Evolutionary conservation across 1,140 invertebrate species (phyloP).

Genomic region (Phenacoccus solenopsis): DNA sequence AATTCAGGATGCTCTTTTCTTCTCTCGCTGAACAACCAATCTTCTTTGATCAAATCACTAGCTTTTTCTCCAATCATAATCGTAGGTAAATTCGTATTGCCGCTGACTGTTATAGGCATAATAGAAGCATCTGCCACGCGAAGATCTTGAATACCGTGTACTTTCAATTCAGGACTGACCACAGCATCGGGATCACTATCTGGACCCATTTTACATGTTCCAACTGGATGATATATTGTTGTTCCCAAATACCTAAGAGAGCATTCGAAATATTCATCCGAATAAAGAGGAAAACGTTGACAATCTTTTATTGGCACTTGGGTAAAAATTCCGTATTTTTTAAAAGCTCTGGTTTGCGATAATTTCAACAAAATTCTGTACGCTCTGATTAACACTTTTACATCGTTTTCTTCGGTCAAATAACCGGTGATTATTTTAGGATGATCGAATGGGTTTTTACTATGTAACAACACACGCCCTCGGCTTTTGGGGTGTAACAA

Average conservation of each 20-base stretch:
- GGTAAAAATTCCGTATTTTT: constrained; percentile 41
- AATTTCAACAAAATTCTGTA: constrained; percentile 28
- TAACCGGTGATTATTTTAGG: constrained; percentile 53
- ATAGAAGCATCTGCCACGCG: constrained; percentile 78
- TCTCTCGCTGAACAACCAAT: too few species aligned
- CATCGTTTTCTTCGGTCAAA: constrained; percentile 38
- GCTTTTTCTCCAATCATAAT: constrained; percentile 82
- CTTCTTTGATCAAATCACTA: constrained; percentile 63
- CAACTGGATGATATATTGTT: constrained; percentile 73
- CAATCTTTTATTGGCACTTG: constrained; percentile 35
- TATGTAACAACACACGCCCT: constrained; percentile 37
- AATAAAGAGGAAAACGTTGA: constrained; percentile 37
- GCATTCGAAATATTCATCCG: constrained; percentile 61
- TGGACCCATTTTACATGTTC: constrained; percentile 75
- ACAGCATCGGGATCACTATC: constrained; percentile 57
- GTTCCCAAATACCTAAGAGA: constrained; percentile 68
- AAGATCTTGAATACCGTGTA: constrained; percentile 63
- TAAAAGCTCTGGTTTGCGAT: constrained; percentile 30
- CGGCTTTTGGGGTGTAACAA: constrained; percentile 38
- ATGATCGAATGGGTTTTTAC: constrained; percentile 42
- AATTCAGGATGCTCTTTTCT: too few species aligned
- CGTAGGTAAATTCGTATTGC: constrained; percentile 71
- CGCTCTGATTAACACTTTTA: constrained; percentile 31
- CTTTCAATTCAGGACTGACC: constrained; percentile 61
- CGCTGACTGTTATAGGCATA: constrained; percentile 69